Evolutionary conservation across 2,113 vertebrate genomes (phyloP), one percentile per base, ranked within the genome.

Genomic region (Eublepharis macularius): DNA sequence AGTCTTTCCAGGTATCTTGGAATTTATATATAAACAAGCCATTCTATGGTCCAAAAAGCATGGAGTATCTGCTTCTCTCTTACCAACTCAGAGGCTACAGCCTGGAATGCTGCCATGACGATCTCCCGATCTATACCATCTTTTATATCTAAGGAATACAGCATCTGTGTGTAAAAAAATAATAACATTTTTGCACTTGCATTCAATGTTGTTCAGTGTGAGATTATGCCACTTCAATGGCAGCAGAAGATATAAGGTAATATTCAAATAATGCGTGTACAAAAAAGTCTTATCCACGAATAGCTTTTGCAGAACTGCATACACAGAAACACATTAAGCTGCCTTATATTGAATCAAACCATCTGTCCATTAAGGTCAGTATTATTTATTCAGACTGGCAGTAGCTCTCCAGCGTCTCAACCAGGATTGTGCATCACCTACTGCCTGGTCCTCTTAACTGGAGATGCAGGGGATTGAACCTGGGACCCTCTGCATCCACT

Each of bases 81-180:
- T 69, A 89, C 87, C 85, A n/a, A 2, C 1, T 6, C 0, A 5
- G 76, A 34, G 10, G 12, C 7, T 3, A 26, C 24, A 7, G 4
- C 9, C 32, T 84, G 49, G 4, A 60, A 45, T 1, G 0, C 2
- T 2, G 78, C 43, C 4, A 24, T 29, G 8, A 79, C 29, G 26
- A 14, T 54, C 43, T 86, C 34, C 84, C 76, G 89, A 73, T 85
- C 41, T 34, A 89, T 88, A 32, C 80, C 63, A 36, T 68, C 74
- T 21, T 5, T 3, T 6, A 17, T 7, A 1, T 19, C 5, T 21
- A 19, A 13, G 10, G 6, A 4, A 7, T n/a, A 4, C 0, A 65
- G 0, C 21, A 0, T 0, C 94, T 95, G 34, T 1, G 32, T 1
- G 8, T n/a, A 10, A 9, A 9, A 7, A 6, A 47, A 45, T n/a